Evolutionary conservation across 2,113 vertebrate species (phyloP).

Genomic region (Sprattus sprattus): DNA sequence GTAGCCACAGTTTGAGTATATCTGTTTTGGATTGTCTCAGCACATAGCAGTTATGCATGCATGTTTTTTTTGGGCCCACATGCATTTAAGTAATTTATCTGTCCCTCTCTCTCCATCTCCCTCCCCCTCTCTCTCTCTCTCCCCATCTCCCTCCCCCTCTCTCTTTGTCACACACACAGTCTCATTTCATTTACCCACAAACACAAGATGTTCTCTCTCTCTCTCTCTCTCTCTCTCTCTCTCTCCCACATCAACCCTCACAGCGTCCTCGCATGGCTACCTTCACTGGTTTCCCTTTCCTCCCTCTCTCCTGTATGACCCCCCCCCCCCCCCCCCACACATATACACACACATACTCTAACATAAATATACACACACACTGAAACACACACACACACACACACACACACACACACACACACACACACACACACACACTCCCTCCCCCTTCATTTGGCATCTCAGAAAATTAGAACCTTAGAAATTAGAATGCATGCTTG

Average conservation of each 20-base stretch:
- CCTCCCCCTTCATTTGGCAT: too few species aligned
- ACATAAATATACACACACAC: background rate
- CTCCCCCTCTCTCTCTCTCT: too few species aligned
- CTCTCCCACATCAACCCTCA: background rate
- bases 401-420: background rate
- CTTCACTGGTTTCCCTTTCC: too few species aligned
- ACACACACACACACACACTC: background rate
- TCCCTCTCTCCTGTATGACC: too few species aligned
- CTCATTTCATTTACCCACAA: background rate
- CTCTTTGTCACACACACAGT: background rate
- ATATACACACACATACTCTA: constrained; percentile 30
- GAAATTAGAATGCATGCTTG: too few species aligned
- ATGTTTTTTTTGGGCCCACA: background rate
- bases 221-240: background rate
- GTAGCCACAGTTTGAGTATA: too few species aligned
- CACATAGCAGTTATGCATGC: too few species aligned
- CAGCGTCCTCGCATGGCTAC: too few species aligned
- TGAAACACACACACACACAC: background rate
- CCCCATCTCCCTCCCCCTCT: background rate
- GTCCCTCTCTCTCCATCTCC: background rate
- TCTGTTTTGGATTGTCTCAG: too few species aligned
- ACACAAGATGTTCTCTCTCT: background rate
- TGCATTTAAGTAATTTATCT: background rate
- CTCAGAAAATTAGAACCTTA: too few species aligned
- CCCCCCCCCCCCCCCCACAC: background rate